Percentiles rank a stretch among this genome's conserved stretches.
phyloP scores from a whole-genome alignment of 2,113 vertebrate species.

The Myrmophylax atrothorax region DNA sequence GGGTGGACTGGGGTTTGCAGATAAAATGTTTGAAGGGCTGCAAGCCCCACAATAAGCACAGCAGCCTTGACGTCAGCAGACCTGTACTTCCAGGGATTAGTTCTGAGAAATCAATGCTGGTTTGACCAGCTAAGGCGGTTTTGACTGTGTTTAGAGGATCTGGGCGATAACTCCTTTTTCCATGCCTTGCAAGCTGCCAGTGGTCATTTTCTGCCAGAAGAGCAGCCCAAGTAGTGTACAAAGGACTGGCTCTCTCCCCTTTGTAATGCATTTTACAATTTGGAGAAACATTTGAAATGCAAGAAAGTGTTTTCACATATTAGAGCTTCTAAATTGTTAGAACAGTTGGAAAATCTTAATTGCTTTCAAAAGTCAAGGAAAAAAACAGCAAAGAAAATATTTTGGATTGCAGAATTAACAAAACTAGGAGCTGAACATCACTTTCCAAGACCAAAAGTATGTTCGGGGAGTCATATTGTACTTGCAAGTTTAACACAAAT shows the following conservation, averaged over 20 bases:
- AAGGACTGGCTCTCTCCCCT: constrained; percentile 8
- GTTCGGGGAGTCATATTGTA: neutral
- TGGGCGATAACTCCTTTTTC: constrained; percentile 16
- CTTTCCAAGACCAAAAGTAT: neutral
- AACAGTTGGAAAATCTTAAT: constrained; percentile 42
- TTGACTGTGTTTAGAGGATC: constrained; percentile 12
- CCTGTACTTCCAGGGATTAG: neutral
- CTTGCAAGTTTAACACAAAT: neutral
- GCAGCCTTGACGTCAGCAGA: constrained; percentile 25
- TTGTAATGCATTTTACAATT: constrained; percentile 30
- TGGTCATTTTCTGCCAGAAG: constrained; percentile 31
- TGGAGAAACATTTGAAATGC: constrained; percentile 6
- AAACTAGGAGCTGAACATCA: neutral
- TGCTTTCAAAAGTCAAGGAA: neutral
- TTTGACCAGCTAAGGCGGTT: constrained; percentile 21
- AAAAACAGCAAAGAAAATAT: neutral
- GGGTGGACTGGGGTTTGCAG: constrained; percentile 19
- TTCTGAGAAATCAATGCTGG: neutral
- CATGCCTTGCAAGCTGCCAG: constrained; percentile 18
- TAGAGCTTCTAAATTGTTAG: constrained; percentile 9
- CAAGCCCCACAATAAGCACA: neutral
- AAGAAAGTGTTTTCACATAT: constrained; percentile 28
- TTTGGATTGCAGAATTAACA: neutral
- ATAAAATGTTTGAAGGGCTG: neutral
- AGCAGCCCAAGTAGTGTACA: neutral